Evolutionary conservation across 2,888 invertebrate genomes (phyloP).

Genomic region (Melipona bicolor): DNA sequence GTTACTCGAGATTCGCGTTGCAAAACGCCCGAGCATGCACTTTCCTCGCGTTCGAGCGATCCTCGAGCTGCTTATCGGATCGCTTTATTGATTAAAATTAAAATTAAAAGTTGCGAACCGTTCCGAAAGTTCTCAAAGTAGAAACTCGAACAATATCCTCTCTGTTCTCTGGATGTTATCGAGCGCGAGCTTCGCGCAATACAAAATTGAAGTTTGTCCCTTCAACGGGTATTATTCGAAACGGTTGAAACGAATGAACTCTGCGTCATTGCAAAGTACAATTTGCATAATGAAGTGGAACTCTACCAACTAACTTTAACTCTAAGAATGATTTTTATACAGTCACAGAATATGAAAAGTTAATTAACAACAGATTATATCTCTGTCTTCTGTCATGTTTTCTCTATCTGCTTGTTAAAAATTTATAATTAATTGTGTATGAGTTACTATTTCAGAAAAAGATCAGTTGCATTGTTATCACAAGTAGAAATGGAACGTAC

Average conservation of each 20-base stretch:
- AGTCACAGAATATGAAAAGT: neutral
- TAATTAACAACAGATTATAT: neutral
- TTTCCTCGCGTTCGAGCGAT: neutral
- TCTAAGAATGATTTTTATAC: neutral
- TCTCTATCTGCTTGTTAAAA: neutral
- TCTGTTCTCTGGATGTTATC: neutral
- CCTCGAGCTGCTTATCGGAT: neutral
- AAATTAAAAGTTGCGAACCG: neutral
- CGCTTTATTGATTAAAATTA: neutral
- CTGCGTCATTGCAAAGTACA: neutral
- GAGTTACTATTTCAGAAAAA: neutral
- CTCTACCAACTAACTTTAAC: neutral
- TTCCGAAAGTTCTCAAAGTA: neutral
- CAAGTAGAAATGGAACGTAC: neutral
- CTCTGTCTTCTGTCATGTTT: neutral
- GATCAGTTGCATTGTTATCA: too few relatives aligned
- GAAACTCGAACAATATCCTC: too few relatives aligned
- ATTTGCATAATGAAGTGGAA: neutral
- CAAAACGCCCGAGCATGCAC: neutral
- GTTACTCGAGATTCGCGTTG: neutral
- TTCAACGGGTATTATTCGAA: neutral
- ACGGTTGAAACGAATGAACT: too few relatives aligned
- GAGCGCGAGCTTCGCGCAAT: neutral
- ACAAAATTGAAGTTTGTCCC: neutral
- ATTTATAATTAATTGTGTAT: neutral